Conservation (phyloP, 1,140 invertebrate genomes). For the Aphaenogaster rudis region DNA sequence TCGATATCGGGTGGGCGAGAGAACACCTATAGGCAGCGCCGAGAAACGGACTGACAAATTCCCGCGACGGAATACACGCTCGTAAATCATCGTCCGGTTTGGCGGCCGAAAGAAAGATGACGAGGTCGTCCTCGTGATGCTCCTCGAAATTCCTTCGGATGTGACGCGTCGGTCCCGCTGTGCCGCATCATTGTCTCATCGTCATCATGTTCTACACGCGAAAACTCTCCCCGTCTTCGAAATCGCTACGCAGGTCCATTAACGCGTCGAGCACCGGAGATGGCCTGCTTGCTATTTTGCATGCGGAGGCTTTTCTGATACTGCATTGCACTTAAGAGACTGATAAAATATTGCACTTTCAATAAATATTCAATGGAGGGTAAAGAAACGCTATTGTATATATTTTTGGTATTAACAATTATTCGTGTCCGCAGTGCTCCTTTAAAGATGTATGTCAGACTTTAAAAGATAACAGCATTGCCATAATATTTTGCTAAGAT, state of each 20-base stretch:
- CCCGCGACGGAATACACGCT: slow-evolving; percentile 67
- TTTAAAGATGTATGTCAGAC: too few species aligned
- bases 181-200: slow-evolving; percentile 61
- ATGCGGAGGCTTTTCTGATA: not conserved
- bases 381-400: not conserved
- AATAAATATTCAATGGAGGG: not conserved
- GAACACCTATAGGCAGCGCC: slow-evolving; percentile 62
- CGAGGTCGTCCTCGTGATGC: slow-evolving; percentile 70
- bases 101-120: slow-evolving; percentile 45
- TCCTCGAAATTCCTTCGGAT: slow-evolving; percentile 52
- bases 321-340: not conserved
- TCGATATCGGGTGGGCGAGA: slow-evolving; percentile 70
- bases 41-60: slow-evolving; percentile 70
- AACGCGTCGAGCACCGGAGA: slow-evolving; percentile 27
- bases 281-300: slow-evolving; percentile 33
- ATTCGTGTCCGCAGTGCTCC: not conserved
- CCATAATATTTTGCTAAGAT: too few species aligned
- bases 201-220: slow-evolving; percentile 31
- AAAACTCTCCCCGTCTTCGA: slow-evolving; percentile 6
- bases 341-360: not conserved
- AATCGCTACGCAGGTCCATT: slow-evolving; percentile 38
- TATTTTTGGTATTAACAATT: not conserved
- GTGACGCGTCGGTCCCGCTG: slow-evolving; percentile 47
- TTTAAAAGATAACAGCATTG: too few species aligned
- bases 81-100: slow-evolving; percentile 73